These are phyloP conservation scores for Cantharis lateralis DNA, from an alignment of 2,888 invertebrate genomes.

Conservation along the genomic window DNA sequence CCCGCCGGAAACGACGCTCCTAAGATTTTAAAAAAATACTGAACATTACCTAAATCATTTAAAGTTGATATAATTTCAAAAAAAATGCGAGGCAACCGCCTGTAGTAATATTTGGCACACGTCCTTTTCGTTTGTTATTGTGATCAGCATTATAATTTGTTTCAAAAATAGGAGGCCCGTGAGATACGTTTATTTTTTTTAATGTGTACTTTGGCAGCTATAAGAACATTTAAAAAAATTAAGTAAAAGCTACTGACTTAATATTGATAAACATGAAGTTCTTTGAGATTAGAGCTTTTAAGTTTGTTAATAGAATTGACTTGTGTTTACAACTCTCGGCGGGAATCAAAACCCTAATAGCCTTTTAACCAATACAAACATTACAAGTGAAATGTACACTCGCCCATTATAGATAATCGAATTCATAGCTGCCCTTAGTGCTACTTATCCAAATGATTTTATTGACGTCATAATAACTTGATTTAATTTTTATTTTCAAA, in stretches of 20 bases:
- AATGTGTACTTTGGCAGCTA: constrained; percentile 28
- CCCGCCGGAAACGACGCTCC: constrained; percentile 26
- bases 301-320: constrained; percentile 34
- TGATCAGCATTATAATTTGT: neutral
- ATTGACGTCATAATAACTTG: neutral
- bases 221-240: constrained; percentile 11
- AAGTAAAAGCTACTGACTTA: constrained; percentile 30
- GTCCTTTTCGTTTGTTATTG: neutral
- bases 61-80: neutral
- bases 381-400: constrained; percentile 43
- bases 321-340: constrained; percentile 39
- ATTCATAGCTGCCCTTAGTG: constrained; percentile 21
- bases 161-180: neutral
- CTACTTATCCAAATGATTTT: constrained; percentile 17
- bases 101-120: neutral
- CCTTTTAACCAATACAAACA: constrained; percentile 50
- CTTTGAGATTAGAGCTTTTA: constrained; percentile 34
- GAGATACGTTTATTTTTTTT: neutral
- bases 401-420: constrained; percentile 40
- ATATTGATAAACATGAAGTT: constrained; percentile 33
- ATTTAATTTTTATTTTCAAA: neutral
- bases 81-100: neutral
- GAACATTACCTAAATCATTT: constrained; percentile 7
- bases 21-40: constrained; percentile 25
- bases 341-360: constrained; percentile 45